Evolutionary conservation across 92 coral and sea anemone genomes (phyloP), one percentile per base, ranked within the genome.

Genomic region (Ricordea florida): DNA sequence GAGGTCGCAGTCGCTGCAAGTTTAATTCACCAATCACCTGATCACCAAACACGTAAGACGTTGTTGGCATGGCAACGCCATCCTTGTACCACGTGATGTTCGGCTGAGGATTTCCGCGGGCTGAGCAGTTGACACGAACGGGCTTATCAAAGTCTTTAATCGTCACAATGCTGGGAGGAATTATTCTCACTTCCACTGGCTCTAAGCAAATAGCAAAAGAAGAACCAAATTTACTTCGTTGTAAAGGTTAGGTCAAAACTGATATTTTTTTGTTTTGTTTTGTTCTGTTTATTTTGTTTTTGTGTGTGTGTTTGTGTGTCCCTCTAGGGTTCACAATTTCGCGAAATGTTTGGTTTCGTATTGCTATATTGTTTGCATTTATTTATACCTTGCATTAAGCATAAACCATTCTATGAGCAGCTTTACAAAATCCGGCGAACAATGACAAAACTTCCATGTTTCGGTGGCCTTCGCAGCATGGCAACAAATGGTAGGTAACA

Each of bases 41-140:
- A 37, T 85, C 69, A 13, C 74, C 80, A 11, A n/a, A 38, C 56
- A 50, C 45, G 25, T 35, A 32, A 42, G 28, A 49, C 53, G 60
- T 86, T 41, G 83, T 68, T 53, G 88, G 81, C 73, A 90, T 47
- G 44, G 73, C 81, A 29, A 81, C 86, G 55, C 85, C 92, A 35
- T 84, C 89, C 24, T 76, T 82, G 48, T 76, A 76, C 96, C 96
- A 90, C 61, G 92, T 86, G 45, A 90, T 73, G 27, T 47, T 87
- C 11, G 96, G 96, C 24, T 9, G 37, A 24, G 96, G 96, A n/a
- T 69, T 74, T 14, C 96, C 96, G 30, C 73, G 43, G 50, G 89
- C 96, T 5, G 96, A 80, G 61, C 96, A 90, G 76, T 81, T 74
- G 0, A 87, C 69, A 16, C 59, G 59, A 17, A 87, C 47, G 0